These are phyloP conservation scores for Zoanthus solanderi DNA, from an alignment of 92 coral and sea anemone genomes.

Conservation along the genomic window DNA sequence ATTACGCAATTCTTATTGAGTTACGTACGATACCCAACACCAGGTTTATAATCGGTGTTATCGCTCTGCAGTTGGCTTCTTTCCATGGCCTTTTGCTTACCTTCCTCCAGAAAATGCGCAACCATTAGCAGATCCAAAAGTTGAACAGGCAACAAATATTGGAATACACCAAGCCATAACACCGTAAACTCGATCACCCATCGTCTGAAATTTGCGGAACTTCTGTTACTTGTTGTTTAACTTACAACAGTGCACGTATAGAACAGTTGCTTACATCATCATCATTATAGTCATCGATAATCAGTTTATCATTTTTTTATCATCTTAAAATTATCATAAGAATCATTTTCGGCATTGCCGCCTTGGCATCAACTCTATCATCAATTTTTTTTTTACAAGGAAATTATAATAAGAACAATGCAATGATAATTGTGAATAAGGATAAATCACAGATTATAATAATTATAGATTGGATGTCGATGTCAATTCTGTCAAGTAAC, in stretches of 20 bases:
- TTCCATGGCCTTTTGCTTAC: conserved; percentile 29
- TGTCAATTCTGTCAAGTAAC: too few species aligned
- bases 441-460: too few species aligned
- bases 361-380: too few species aligned
- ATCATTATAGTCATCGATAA: neutral
- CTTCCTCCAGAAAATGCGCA: conserved; percentile 94
- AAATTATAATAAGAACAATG: too few species aligned
- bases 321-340: too few species aligned
- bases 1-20: too few species aligned
- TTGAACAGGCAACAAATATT: conserved; percentile 95
- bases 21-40: too few species aligned
- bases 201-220: conserved; percentile 52
- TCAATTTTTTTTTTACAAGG: too few species aligned
- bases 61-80: neutral
- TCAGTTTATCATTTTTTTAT: neutral
- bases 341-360: too few species aligned
- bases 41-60: neutral
- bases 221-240: neutral
- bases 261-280: neutral
- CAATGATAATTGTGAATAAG: too few species aligned
- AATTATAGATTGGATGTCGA: too few species aligned
- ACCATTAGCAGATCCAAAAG: conserved; percentile 98
- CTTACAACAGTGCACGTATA: too few species aligned
- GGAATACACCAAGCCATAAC: conserved; percentile 98
- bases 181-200: conserved; percentile 92